Percentiles rank a stretch among this genome's conserved stretches.
These are phyloP conservation scores for Apis laboriosa DNA, from an alignment of 1,140 invertebrate genomes.

Conservation along the genomic window DNA sequence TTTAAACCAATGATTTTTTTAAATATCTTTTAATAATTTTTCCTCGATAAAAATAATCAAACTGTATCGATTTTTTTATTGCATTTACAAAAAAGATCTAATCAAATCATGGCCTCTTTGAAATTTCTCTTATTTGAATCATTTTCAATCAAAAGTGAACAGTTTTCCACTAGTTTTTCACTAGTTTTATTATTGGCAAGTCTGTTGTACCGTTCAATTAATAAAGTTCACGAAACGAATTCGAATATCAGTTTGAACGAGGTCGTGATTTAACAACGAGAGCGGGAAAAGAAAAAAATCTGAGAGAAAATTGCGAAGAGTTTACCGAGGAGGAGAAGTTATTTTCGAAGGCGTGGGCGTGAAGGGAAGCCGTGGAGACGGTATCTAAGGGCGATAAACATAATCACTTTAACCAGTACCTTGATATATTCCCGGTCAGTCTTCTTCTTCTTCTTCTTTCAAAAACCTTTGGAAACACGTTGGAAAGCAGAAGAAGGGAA, in stretches of 20 bases:
- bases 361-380: constrained; percentile 19
- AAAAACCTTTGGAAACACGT: neutral
- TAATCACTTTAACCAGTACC: constrained; percentile 39
- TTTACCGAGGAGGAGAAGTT: neutral
- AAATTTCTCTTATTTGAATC: no score
- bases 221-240: neutral
- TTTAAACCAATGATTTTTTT: no score
- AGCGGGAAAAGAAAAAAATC: neutral
- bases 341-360: constrained; percentile 20
- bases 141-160: no score
- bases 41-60: no score
- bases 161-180: no score
- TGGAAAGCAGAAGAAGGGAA: neutral
- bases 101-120: no score
- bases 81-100: no score
- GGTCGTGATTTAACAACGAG: neutral
- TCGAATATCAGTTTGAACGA: neutral
- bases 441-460: no score
- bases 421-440: constrained; percentile 32
- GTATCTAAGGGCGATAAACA: constrained; percentile 47
- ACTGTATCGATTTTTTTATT: no score
- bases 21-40: no score
- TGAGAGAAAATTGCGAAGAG: constrained; percentile 11
- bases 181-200: no score
- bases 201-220: no score